These are phyloP conservation scores for Bubo blakistoni DNA, from an alignment of 2,113 vertebrate genomes.

Conservation along the genomic window DNA sequence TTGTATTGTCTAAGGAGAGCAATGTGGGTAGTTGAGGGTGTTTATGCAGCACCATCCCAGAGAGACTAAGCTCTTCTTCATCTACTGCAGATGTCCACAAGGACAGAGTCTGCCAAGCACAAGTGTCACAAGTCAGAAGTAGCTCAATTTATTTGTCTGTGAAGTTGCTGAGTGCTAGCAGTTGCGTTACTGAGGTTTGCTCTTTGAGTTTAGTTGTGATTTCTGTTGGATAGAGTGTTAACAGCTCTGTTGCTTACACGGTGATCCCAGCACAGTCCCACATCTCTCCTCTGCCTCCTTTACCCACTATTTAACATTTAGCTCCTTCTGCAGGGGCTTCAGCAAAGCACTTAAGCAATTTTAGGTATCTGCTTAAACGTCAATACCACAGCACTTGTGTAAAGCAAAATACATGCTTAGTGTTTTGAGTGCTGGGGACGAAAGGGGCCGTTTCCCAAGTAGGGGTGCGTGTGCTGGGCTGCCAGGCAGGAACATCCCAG, in stretches of 20 bases:
- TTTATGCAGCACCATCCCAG: neutral
- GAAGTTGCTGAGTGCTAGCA: neutral
- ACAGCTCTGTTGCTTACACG: neutral
- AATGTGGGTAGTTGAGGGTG: neutral
- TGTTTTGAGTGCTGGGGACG: too few relatives aligned
- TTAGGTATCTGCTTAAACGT: neutral
- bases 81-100: neutral
- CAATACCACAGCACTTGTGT: neutral
- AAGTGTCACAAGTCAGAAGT: neutral
- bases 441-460: neutral
- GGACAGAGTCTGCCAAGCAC: neutral
- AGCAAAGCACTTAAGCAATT: neutral
- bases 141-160: neutral
- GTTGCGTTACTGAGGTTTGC: neutral
- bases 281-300: neutral
- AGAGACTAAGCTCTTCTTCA: neutral
- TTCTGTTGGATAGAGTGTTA: neutral
- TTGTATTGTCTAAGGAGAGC: neutral
- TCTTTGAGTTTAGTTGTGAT: neutral
- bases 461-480: rapidly evolving
- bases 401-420: neutral
- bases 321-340: neutral
- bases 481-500: neutral
- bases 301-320: neutral
- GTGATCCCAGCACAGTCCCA: neutral